Evolutionary conservation across 2,888 invertebrate genomes (phyloP), one percentile per base, ranked within the genome.

Genomic region (Gryllus longicercus): DNA sequence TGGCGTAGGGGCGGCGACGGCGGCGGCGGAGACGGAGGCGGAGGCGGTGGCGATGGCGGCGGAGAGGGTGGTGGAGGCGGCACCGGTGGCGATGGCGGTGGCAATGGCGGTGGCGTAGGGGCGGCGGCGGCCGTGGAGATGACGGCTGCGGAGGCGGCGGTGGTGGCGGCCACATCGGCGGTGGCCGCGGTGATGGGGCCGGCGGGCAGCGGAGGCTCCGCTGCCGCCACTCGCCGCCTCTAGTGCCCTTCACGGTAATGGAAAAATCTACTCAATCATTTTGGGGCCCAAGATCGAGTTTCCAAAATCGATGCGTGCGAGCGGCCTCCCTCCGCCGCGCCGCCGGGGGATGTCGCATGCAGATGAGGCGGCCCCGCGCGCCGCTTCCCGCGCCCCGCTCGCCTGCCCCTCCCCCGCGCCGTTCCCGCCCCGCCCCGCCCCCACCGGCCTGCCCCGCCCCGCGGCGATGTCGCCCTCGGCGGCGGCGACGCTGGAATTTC

Each of bases 261-360:
- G 63, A 63, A 63, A 63, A 63, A 63, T 63, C 63, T 63, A 63
- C 63, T 63, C 63, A 63, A 63, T 63, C 63, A 63, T 16, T 63
- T 63, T 63, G 11, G 63, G 63, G 63, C n/a, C 63, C 63, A 10
- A 63, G 11, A 63, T 63, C 63, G 63, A 63, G 63, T 63, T 10
- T 63, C 63, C 63, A 63, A 63, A 63, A 63, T 63, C 63, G 63
- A 63, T 63, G 16, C 63, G 63, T 4, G 11, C 16, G 14, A n/a
- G 63, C 63, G n/a, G 63, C n/a, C 63, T 63, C 63, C 63, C 14
- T 63, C 16, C 63, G 63, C 63, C 11, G 3, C 5, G 14, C 16
- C 14, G 63, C n/a, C 63, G 63, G 63, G 63, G 63, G n/a, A 18
- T 3, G 16, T 14, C 63, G 63, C 63, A 11, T 63, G 63, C 63